phyloP scores from a whole-genome alignment of 2,113 vertebrate genomes.

The Leucoraja erinaceus region DNA sequence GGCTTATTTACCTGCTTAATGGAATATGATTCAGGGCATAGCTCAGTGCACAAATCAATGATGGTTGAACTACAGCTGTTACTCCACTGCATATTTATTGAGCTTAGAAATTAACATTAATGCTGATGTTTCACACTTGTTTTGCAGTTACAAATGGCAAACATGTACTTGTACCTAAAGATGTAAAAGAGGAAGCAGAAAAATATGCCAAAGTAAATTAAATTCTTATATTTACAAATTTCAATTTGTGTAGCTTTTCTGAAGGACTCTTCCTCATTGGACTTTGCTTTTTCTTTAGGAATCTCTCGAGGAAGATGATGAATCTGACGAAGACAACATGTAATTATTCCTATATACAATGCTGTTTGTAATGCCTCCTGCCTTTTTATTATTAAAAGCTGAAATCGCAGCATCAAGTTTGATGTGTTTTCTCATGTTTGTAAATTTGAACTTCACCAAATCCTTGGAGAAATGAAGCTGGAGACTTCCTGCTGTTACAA shows the following conservation, averaged over 20 bases:
- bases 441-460: constrained; percentile 24
- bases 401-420: constrained; percentile 16
- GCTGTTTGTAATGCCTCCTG: constrained; percentile 44
- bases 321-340: constrained; percentile 98
- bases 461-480: constrained; percentile 15
- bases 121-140: constrained; percentile 36
- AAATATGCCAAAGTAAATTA: constrained; percentile 91
- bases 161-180: constrained; percentile 90
- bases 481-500: background rate
- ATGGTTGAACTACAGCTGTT: background rate
- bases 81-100: background rate
- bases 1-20: background rate
- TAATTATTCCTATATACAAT: constrained; percentile 53
- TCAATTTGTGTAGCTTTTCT: background rate
- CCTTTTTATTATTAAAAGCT: constrained; percentile 31
- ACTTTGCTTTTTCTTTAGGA: constrained; percentile 66
- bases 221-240: background rate
- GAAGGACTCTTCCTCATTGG: background rate
- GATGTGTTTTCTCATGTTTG: constrained; percentile 11
- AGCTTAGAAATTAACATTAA: too few species aligned
- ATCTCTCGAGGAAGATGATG: constrained; percentile 95
- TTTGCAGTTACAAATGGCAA: constrained; percentile 85
- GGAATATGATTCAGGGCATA: background rate
- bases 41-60: too few species aligned
- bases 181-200: constrained; percentile 88